These are phyloP conservation scores for Cantharis flavilabris DNA, from an alignment of 2,888 invertebrate genomes.

Conservation along the genomic window DNA sequence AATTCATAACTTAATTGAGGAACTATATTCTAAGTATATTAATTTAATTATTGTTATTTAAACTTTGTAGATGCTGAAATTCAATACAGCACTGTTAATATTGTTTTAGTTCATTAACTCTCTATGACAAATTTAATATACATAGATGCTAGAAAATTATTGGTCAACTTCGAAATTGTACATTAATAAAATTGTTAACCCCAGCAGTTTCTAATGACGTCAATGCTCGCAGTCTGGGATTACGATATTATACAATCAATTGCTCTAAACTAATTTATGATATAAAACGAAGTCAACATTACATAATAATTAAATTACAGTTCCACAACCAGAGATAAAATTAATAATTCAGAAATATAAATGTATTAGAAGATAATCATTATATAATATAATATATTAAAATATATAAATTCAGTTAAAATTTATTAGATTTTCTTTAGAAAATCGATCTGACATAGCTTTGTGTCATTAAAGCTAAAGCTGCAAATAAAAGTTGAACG, in stretches of 20 bases:
- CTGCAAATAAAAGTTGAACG: not conserved
- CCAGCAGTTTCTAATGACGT: not conserved
- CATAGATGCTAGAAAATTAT: not conserved
- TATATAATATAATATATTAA: no score
- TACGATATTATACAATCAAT: conserved; percentile 1
- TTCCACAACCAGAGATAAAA: not conserved
- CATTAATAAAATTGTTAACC: not conserved
- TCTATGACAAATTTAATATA: not conserved
- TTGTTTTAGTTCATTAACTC: not conserved
- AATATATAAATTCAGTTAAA: not conserved
- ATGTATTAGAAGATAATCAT: no score
- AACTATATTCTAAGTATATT: not conserved
- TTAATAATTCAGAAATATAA: no score
- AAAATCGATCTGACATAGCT: not conserved
- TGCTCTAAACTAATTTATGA: not conserved
- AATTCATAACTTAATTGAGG: not conserved
- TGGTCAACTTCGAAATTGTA: not conserved
- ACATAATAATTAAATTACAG: not conserved
- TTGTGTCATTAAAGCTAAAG: not conserved
- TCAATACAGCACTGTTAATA: not conserved
- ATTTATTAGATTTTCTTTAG: not conserved
- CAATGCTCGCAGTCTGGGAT: not conserved
- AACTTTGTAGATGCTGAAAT: not conserved
- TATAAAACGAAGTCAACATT: not conserved
- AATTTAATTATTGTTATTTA: not conserved